Evolutionary conservation across 2,113 vertebrate species (phyloP), one percentile per base, ranked within the genome.

Genomic region (Poeciliopsis retropinna): DNA sequence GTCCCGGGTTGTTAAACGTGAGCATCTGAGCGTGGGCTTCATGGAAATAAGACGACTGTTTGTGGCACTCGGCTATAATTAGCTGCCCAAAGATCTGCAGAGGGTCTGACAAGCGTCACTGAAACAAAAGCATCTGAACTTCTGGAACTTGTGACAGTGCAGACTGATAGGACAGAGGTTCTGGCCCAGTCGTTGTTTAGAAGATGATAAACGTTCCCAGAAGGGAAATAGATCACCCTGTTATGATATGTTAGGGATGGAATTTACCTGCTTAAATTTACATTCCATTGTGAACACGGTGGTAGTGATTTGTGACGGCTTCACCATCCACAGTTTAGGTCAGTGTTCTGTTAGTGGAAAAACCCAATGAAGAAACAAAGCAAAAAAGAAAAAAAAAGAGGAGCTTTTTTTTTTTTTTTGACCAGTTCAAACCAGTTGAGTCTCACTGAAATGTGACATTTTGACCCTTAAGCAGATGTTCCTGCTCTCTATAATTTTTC

Each of bases 71-170:
- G 60, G 62, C 70, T 89, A 88, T 84, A 85, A 79, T 90, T 90
- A 89, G 83, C 81, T 60, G 61, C 1, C 31, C 32, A 32, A 69
- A 77, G 61, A 62, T 80, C 89, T 92, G 87, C 77, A 57, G 61
- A 69, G 60, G 85, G 83, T 88, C 83, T 68, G 72, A 68, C 83
- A 85, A 79, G 88, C 81, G 85, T 86, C 76, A 81, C 30, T 75
- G 73, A 83, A 85, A 84, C 75, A 85, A 85, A 78, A 83, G 29
- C 71, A 73, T 74, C 62, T 57, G 65, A 83, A 76, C 79, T 80
- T 78, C 64, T 70, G 88, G 86, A 84, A 87, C 83, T 57, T 84
- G 60, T 74, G 69, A 80, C 70, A 37, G 57, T 17, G 29, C 12
- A 27, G 79, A 70, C 64, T 81, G 86, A 87, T 86, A 83, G 77